A percentile compares a stretch with the other conserved stretches of the same genome.
These are phyloP conservation scores for Budorcas taxicolor DNA, from an alignment of 2,113 vertebrate species.

Conservation along the genomic window DNA sequence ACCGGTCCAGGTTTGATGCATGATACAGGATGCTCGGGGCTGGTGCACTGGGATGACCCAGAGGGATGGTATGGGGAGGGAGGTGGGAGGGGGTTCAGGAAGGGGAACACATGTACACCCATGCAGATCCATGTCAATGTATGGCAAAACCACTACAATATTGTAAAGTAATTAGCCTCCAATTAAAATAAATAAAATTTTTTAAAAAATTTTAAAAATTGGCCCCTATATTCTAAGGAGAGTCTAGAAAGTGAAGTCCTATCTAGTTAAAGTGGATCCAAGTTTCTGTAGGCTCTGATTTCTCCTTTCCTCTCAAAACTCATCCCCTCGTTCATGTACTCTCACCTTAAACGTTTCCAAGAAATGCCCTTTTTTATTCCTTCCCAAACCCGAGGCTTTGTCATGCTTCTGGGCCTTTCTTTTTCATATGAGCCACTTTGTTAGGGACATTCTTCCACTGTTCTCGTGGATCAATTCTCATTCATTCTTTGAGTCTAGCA, in stretches of 20 bases:
- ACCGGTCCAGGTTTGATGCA: fast-evolving
- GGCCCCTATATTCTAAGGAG: not conserved
- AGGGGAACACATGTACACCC: too few species aligned
- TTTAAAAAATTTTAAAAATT: not conserved
- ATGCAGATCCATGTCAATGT: too few species aligned
- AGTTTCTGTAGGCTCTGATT: not conserved
- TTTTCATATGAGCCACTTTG: not conserved
- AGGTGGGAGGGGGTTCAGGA: too few species aligned
- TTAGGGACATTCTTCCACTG: not conserved
- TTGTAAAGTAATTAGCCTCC: too few species aligned
- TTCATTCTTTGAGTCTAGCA: not conserved
- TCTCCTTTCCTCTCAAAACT: not conserved
- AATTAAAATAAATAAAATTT: too few species aligned
- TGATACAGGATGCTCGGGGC: too few species aligned
- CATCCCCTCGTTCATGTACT: not conserved
- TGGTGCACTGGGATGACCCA: too few species aligned
- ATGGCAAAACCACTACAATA: too few species aligned
- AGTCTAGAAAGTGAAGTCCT: not conserved
- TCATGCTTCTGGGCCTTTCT: not conserved
- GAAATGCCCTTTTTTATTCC: not conserved
- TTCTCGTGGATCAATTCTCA: not conserved
- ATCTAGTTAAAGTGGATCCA: not conserved
- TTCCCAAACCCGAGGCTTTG: not conserved
- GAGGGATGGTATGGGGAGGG: too few species aligned
- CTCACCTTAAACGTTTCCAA: not conserved